Percentiles rank a stretch among this genome's conserved stretches.
These are phyloP conservation scores for Caenorhabditis brenneri DNA, from an alignment of 1,140 invertebrate genomes.

Conservation along the genomic window DNA sequence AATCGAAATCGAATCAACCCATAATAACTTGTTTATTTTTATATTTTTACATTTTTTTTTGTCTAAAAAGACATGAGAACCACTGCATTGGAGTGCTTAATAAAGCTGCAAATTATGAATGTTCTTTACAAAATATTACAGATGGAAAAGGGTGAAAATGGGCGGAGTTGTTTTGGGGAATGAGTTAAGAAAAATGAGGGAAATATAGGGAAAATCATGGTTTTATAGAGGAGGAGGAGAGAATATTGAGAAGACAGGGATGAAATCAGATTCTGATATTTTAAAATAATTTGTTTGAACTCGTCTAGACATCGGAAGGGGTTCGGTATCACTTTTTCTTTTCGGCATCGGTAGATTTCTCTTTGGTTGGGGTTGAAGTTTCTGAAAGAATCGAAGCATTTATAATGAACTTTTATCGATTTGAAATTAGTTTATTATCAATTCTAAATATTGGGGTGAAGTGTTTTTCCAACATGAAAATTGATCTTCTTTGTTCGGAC, in stretches of 20 bases:
- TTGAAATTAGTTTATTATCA: too few species aligned
- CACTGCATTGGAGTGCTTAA: constrained; percentile 5
- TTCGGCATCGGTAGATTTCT: neutral
- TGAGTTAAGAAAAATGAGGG: neutral
- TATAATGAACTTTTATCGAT: neutral
- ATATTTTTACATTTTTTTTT: neutral
- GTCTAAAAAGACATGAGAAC: neutral
- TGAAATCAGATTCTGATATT: constrained; percentile 19
- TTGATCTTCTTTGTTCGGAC: too few species aligned
- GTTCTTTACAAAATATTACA: neutral
- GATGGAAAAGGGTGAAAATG: neutral
- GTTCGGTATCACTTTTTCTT: neutral
- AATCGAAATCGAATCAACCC: constrained; percentile 28
- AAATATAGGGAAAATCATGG: too few species aligned
- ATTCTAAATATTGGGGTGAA: too few species aligned
- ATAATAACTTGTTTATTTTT: constrained; percentile 14
- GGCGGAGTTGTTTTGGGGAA: neutral
- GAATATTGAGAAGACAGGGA: neutral
- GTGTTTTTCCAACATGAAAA: too few species aligned
- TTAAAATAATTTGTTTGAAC: neutral
- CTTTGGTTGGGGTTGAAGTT: neutral
- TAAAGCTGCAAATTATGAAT: constrained; percentile 23
- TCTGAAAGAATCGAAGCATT: neutral
- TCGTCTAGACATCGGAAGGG: constrained; percentile 3
- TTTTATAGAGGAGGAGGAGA: neutral